A percentile compares a stretch with the other conserved stretches of the same genome.
Evolutionary conservation across 1,140 invertebrate species (phyloP).

Genomic region (Caenorhabditis elegans): DNA sequence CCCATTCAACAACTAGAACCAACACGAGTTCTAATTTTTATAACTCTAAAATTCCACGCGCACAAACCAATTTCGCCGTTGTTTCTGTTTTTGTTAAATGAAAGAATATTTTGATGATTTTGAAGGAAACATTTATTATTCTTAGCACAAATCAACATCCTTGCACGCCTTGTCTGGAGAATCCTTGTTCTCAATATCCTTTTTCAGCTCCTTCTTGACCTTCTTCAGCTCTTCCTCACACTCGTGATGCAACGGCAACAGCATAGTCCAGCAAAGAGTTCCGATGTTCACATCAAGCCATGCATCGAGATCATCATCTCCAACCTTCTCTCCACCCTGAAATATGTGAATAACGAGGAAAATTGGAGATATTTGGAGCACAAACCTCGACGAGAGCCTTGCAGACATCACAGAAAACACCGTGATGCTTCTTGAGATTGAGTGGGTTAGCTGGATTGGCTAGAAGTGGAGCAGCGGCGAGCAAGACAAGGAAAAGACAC

Average conservation of each 20-base stretch:
- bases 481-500: not conserved
- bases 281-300: conserved; percentile 14
- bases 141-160: conserved; percentile 10
- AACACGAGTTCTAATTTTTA: not conserved
- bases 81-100: not conserved
- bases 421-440: conserved; percentile 15
- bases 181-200: conserved; percentile 19
- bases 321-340: conserved; percentile 10
- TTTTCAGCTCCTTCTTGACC: conserved; percentile 24
- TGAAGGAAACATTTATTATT: not conserved
- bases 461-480: not conserved
- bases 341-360: not conserved
- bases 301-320: conserved; percentile 8
- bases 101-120: not conserved
- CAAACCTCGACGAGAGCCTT: conserved; percentile 20
- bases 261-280: conserved; percentile 20
- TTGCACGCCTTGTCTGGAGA: not conserved
- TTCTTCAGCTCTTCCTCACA: conserved; percentile 15
- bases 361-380: no score
- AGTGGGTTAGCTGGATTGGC: not conserved
- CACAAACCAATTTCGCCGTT: not conserved
- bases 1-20: not conserved
- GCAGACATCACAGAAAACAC: conserved; percentile 11
- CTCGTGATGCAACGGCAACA: not conserved
- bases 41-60: not conserved